These are phyloP conservation scores for Falco biarmicus DNA, from an alignment of 2,797 vertebrate genomes.

Conservation along the genomic window DNA sequence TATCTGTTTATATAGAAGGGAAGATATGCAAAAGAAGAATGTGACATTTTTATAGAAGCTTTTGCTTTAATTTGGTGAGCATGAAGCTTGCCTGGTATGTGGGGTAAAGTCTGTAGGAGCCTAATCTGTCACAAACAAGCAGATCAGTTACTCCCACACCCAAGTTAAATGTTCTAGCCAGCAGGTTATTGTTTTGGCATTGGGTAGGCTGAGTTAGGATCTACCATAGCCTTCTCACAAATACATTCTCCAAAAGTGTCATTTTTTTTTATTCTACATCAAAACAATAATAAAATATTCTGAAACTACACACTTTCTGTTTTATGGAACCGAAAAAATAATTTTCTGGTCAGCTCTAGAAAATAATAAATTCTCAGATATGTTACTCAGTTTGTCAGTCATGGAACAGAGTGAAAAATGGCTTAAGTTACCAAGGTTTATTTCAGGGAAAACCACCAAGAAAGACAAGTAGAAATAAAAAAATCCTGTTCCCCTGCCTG, in stretches of 20 bases:
- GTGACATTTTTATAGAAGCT: constrained; percentile 10
- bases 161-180: constrained; percentile 21
- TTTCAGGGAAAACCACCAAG: neutral
- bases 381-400: neutral
- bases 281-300: neutral
- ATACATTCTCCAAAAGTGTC: neutral
- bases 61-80: neutral
- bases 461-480: neutral
- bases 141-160: neutral
- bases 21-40: neutral
- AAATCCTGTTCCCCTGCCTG: neutral
- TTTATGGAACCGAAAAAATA: neutral
- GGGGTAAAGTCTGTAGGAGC: neutral
- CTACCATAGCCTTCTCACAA: neutral
- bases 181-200: neutral
- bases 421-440: neutral
- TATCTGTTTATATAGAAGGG: neutral
- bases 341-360: neutral
- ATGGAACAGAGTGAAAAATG: neutral
- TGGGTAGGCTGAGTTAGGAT: neutral
- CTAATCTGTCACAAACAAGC: constrained; percentile 37
- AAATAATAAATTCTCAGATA: constrained; percentile 7
- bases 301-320: neutral
- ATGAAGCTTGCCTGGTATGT: neutral
- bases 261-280: neutral